phyloP scores from a whole-genome alignment of 1,140 invertebrate genomes.

The Conus ventricosus region DNA sequence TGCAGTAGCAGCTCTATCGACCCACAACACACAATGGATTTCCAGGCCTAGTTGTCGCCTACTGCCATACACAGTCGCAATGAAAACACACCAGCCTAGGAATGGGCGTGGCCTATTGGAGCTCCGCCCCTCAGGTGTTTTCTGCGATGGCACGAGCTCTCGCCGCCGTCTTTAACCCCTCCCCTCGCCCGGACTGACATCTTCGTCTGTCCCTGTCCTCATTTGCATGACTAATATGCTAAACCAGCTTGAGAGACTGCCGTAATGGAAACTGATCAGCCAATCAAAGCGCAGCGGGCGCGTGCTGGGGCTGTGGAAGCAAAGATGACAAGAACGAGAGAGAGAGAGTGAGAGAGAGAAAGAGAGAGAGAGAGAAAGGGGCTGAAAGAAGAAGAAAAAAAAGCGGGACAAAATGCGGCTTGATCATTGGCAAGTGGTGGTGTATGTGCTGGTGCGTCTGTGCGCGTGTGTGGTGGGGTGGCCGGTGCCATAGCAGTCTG shows the following conservation, averaged over 20 bases:
- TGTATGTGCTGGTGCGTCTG: not conserved
- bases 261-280: conserved; percentile 21
- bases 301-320: conserved; percentile 9
- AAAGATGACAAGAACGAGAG: conserved; percentile 26
- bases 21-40: too few relatives aligned
- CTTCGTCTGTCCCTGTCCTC: not conserved
- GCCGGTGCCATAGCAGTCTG: not conserved
- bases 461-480: too few relatives aligned
- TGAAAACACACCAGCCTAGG: not conserved
- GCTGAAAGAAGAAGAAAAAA: not conserved
- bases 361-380: not conserved
- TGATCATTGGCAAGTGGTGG: conserved; percentile 28
- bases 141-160: not conserved
- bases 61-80: not conserved
- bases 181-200: not conserved
- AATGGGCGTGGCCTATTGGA: not conserved
- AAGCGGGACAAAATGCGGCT: not conserved
- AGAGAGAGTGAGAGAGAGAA: not conserved
- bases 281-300: conserved; percentile 21
- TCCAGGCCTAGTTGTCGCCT: too few relatives aligned
- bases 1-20: too few relatives aligned
- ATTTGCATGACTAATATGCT: conserved; percentile 30
- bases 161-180: not conserved
- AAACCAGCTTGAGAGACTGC: conserved; percentile 17
- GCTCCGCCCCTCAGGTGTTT: not conserved